A percentile compares a stretch with the other conserved stretches of the same genome.
Evolutionary conservation across 2,113 vertebrate genomes (phyloP).

Genomic region (Loxodonta africana): DNA sequence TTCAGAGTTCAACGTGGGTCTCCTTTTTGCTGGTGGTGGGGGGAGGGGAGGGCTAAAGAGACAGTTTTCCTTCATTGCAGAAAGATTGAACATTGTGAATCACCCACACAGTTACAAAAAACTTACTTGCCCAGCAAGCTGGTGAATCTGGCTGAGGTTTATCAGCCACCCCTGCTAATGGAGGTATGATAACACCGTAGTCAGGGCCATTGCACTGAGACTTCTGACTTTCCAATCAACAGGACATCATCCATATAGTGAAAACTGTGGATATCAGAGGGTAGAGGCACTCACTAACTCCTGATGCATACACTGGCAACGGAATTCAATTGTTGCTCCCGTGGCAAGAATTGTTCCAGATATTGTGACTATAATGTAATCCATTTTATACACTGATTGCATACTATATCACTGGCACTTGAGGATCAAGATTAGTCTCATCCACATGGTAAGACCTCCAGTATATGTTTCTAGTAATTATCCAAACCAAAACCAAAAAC

Average conservation of each 20-base stretch:
- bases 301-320: background rate
- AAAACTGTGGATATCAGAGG: background rate
- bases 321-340: background rate
- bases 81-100: background rate
- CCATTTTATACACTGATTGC: background rate
- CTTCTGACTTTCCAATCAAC: background rate
- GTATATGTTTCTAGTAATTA: background rate
- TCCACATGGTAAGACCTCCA: background rate
- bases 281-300: background rate
- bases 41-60: background rate
- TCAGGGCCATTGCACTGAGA: background rate
- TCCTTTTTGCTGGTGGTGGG: background rate
- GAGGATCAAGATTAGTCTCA: background rate
- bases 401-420: no score
- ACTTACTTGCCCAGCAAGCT: background rate
- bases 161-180: background rate
- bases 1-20: background rate
- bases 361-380: background rate
- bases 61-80: conserved; percentile 12
- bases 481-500: background rate
- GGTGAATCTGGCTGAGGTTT: background rate
- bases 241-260: background rate
- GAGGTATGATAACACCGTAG: background rate
- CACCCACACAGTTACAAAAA: background rate
- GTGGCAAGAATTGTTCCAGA: background rate